Percentiles rank a stretch among this genome's conserved stretches.
Conservation (phyloP, 2,797 vertebrate genomes). For the Lutjanus campechanus region DNA sequence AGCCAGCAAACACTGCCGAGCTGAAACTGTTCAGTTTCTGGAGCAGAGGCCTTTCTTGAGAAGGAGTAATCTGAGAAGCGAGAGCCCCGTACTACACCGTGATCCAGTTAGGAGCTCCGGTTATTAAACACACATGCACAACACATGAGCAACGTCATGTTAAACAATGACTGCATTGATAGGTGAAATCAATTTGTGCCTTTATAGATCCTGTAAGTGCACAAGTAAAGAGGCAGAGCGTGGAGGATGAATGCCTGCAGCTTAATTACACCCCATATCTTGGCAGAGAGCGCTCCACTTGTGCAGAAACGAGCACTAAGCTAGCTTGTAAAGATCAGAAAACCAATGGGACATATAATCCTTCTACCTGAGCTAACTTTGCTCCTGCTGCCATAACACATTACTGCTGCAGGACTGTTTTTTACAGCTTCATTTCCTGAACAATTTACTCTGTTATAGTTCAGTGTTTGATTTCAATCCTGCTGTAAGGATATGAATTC, state of each 20-base stretch:
- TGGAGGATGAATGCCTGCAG: conserved; percentile 65
- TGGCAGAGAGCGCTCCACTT: conserved; percentile 57
- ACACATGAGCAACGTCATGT: conserved; percentile 80
- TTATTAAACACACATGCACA: conserved; percentile 85
- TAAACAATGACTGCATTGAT: conserved; percentile 86
- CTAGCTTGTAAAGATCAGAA: conserved; percentile 80
- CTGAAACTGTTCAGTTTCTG: conserved; percentile 47
- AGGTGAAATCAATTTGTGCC: conserved; percentile 82
- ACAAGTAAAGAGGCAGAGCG: conserved; percentile 49
- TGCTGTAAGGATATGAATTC: conserved; percentile 34
- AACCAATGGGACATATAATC: conserved; percentile 72
- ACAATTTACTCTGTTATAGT: conserved; percentile 52
- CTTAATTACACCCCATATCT: conserved; percentile 76
- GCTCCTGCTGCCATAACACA: conserved; percentile 55
- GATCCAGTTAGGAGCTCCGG: conserved; percentile 67
- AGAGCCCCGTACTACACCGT: conserved; percentile 36
- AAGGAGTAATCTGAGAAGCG: conserved; percentile 77
- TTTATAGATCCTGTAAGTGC: conserved; percentile 83
- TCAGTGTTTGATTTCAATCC: conserved; percentile 32
- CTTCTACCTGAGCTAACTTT: conserved; percentile 57
- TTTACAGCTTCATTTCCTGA: conserved; percentile 75
- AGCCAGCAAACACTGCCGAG: conserved; percentile 23
- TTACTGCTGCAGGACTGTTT: conserved; percentile 46
- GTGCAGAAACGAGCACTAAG: conserved; percentile 63
- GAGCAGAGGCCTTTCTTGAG: conserved; percentile 52